These are phyloP conservation scores for Sesia bembeciformis DNA, from an alignment of 2,888 invertebrate species.

Conservation along the genomic window DNA sequence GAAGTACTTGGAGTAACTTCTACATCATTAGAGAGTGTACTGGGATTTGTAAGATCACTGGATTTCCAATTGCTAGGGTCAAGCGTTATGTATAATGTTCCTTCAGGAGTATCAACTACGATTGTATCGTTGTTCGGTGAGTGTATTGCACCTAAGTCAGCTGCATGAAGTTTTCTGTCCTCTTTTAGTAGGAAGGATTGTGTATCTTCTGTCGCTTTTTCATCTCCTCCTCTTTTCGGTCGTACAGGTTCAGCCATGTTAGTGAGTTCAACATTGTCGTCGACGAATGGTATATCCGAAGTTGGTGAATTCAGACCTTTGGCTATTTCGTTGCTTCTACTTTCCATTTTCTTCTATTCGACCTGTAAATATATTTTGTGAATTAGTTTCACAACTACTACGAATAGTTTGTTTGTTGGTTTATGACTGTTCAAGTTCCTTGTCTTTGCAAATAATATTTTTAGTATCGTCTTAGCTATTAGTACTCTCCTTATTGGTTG, in stretches of 20 bases:
- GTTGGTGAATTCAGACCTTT: constrained; percentile 46
- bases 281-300: constrained; percentile 41
- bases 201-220: constrained; percentile 16
- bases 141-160: constrained; percentile 50
- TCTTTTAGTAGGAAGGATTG: constrained; percentile 7
- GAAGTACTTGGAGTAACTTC: constrained; percentile 33
- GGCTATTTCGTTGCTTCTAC: constrained; percentile 14
- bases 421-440: background rate
- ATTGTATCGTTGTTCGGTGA: constrained; percentile 58
- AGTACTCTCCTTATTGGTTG: constrained; percentile 4
- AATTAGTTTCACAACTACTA: background rate
- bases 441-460: background rate
- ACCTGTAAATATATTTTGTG: background rate
- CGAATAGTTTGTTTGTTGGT: background rate
- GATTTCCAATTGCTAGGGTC: constrained; percentile 37
- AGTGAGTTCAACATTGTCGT: constrained; percentile 40
- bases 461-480: constrained; percentile 1
- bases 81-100: constrained; percentile 59
- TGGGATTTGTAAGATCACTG: constrained; percentile 19
- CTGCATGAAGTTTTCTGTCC: constrained; percentile 35
- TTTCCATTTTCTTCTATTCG: background rate
- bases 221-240: constrained; percentile 33
- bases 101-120: constrained; percentile 63
- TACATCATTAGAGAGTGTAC: constrained; percentile 31
- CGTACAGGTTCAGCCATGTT: constrained; percentile 29